Evolutionary conservation across 2,888 invertebrate genomes (phyloP), one percentile per base, ranked within the genome.

Genomic region (Uloborus plumipes): DNA sequence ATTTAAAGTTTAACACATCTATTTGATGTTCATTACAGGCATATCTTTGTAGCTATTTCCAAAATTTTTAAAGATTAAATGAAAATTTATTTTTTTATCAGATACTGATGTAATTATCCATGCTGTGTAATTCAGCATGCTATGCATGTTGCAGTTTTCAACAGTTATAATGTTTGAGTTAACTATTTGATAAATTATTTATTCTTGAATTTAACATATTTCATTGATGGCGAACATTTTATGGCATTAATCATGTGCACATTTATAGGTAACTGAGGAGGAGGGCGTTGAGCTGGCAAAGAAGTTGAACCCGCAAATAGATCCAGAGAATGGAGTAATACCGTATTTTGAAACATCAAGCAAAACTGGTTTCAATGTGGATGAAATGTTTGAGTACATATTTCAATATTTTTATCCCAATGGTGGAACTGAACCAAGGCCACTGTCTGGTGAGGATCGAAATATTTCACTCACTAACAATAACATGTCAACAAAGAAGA

Each of bases 271-370:
- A 15, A 39, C 74, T 13, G 47, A 16, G 9, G 65, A 71, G 20
- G 84, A 84, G 67, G 84, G 71, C 6, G 50, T 50, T 3, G 62
- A 79, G 51, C 49, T 84, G 4, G 84, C 84, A 1, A 75, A 39
- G 22, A 50, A 26, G 9, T 51, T 65, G 1, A 84, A 84, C 39
- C 70, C 75, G 2, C n/a, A 47, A 2, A 15, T 78, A 15, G 53
- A 49, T 31, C 22, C 50, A 16, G 50, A 22, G 11, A 51, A 20
- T 51, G 31, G 22, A 9, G n/a, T 47, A 4, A 39, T 84, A 49
- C 79, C 84, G 7, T 84, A 84, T 39, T 84, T 76, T 61, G 84
- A 84, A 62, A 80, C 79, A 7, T 84, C 84, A 2, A 79, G 79
- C 31, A 79, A 71, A 53, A 84, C 69, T 26, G 84, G 84, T 15